These are phyloP conservation scores for Trichomalopsis sarcophagae DNA, from an alignment of 1,140 invertebrate species.

Conservation along the genomic window DNA sequence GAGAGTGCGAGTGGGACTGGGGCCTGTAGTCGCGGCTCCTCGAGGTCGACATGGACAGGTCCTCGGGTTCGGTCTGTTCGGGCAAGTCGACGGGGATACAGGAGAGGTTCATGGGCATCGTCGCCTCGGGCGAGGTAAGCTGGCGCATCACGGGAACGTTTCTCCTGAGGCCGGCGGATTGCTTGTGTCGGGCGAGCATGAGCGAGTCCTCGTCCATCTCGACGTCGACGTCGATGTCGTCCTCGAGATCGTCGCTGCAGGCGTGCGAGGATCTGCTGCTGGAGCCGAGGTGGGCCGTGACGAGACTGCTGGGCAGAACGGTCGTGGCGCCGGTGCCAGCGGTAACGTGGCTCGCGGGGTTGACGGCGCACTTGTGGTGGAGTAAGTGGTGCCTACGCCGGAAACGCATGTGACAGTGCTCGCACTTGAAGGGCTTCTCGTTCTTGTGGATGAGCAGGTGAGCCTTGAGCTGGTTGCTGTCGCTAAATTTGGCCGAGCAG, in stretches of 20 bases:
- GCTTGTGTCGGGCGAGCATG: constrained; percentile 61
- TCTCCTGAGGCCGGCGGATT: constrained; percentile 54
- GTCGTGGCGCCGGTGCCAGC: not conserved
- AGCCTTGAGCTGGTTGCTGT: constrained; percentile 95
- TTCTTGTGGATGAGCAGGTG: constrained; percentile 92
- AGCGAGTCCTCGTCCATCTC: constrained; percentile 57
- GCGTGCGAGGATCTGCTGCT: constrained; percentile 65
- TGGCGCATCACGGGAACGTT: not conserved
- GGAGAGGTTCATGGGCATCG: constrained; percentile 65
- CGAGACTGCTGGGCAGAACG: not conserved
- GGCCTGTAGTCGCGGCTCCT: constrained; percentile 52
- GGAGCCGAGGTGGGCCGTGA: constrained; percentile 48
- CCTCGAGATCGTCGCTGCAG: constrained; percentile 67
- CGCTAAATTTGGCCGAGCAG: constrained; percentile 93
- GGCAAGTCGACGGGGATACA: constrained; percentile 74
- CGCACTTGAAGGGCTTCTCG: constrained; percentile 91
- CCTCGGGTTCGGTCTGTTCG: constrained; percentile 93
- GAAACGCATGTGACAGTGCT: constrained; percentile 85
- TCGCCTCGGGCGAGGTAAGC: constrained; percentile 43
- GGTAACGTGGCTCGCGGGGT: constrained; percentile 54
- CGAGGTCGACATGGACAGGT: constrained; percentile 80
- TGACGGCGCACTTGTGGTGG: constrained; percentile 87
- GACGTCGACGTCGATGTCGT: constrained; percentile 61
- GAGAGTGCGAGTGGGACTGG: constrained; percentile 64
- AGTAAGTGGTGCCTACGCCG: constrained; percentile 88